These are phyloP conservation scores for Cynocephalus volans DNA, from an alignment of 2,113 vertebrate species.

Conservation along the genomic window DNA sequence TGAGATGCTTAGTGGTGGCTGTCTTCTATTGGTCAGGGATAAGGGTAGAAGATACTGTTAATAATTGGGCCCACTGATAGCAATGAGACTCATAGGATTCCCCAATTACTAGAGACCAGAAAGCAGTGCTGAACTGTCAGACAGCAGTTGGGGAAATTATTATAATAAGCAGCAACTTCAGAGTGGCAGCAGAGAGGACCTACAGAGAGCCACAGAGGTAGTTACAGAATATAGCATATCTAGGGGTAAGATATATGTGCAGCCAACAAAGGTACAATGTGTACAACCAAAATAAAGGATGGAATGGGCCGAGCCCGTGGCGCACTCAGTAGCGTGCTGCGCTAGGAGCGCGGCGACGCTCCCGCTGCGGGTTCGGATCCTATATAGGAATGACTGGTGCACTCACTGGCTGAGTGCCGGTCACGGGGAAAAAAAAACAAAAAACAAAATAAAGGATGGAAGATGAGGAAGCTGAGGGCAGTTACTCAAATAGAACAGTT, in stretches of 20 bases:
- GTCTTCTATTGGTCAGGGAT: not conserved
- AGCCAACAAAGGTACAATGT: not conserved
- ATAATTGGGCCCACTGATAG: not conserved
- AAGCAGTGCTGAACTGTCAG: not conserved
- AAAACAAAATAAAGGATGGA: not conserved
- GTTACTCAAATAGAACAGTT: not conserved
- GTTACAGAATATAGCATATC: not conserved
- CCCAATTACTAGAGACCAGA: slow-evolving; percentile 47
- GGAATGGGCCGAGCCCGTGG: no score
- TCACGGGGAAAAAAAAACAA: no score
- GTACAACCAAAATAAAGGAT: not conserved
- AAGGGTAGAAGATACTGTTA: not conserved
- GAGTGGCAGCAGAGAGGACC: not conserved
- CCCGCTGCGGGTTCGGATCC: no score
- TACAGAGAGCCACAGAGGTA: not conserved
- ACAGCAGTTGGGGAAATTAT: slow-evolving; percentile 3
- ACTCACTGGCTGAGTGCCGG: no score
- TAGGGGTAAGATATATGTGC: not conserved
- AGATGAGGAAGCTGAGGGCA: not conserved
- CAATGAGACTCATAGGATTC: not conserved
- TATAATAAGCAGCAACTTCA: not conserved
- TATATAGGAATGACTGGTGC: no score
- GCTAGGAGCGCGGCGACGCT: no score
- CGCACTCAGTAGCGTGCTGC: no score
- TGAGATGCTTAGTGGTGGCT: not conserved